Evolutionary conservation across 1,140 invertebrate species (phyloP), one percentile per base, ranked within the genome.

Genomic region (Popillia japonica): DNA sequence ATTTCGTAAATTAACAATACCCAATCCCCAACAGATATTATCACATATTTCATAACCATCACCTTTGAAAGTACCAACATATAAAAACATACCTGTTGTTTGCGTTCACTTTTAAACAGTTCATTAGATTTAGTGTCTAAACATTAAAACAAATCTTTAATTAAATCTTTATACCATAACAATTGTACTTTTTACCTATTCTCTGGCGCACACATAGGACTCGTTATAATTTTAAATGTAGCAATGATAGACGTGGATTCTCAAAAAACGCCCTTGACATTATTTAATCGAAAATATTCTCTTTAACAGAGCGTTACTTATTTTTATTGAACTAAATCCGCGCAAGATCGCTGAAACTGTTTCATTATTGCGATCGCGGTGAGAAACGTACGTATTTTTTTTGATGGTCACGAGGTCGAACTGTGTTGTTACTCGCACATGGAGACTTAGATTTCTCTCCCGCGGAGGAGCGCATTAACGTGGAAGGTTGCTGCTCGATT

Each of bases 211-310:
- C 48, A 17, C 48, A 17, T 55, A 55, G 17, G 48, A 55, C 17
- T n/a, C 14, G 14, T 55, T 55, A 14, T 55, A 55, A 17, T 55
- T 55, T 6, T 55, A 17, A 17, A 55, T 55, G 48, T 48, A n/a
- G 44, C 44, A 48, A 48, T 48, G 11, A n/a, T 17, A 55, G 14
- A 34, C 17, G 17, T 55, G 14, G 48, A 20, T 55, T 55, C n/a
- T 55, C 48, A n/a, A 55, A 55, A n/a, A 55, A n/a, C 48, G 48
- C 17, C 48, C 48, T 55, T 55, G 48, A 55, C 48, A 55, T 55
- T 55, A 55, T 55, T 55, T 6, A 7, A 55, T 55, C 48, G n/a
- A n/a, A 55, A 55, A 55, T 17, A n/a, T 55, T 55, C 48, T 7
- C 27, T 34, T 34, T 34, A 34, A 34, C 27, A 34, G 27, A 34